Evolutionary conservation across 2,797 vertebrate genomes (phyloP).

Genomic region (Liasis olivaceus): DNA sequence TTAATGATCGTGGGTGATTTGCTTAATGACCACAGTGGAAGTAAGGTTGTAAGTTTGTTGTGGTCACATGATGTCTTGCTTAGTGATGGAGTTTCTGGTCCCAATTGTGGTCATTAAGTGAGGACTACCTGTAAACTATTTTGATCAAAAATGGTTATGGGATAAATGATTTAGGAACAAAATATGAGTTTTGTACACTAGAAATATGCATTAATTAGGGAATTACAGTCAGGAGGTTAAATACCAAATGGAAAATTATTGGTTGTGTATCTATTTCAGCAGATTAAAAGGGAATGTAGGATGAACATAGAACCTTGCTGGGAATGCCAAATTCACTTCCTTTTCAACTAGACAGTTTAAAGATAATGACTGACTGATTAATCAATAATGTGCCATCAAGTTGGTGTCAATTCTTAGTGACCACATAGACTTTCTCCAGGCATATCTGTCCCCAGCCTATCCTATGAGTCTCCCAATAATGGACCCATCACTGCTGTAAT

Average conservation of each 20-base stretch:
- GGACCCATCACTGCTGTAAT: neutral
- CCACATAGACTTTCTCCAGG: neutral
- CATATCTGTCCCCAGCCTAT: neutral
- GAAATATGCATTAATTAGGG: conserved; percentile 37
- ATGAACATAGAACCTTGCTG: conserved; percentile 39
- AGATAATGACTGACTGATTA: neutral
- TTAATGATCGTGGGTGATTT: too few relatives aligned
- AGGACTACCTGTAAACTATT: neutral
- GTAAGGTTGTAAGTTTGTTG: neutral
- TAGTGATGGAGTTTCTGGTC: neutral
- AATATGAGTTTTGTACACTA: conserved; percentile 27
- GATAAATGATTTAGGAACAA: neutral
- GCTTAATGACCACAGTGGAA: neutral
- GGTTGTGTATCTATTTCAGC: conserved; percentile 60
- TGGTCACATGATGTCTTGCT: neutral
- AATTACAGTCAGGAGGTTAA: conserved; percentile 49
- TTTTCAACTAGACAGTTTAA: conserved; percentile 16
- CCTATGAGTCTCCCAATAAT: neutral
- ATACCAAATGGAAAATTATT: conserved; percentile 43
- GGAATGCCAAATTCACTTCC: conserved; percentile 1
- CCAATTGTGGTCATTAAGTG: neutral
- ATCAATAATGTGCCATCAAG: neutral
- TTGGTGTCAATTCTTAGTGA: neutral
- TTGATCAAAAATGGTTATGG: conserved; percentile 13
- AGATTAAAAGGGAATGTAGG: conserved; percentile 62